Conservation (phyloP, 2,113 vertebrate species). For the Otocyon megalotis region DNA sequence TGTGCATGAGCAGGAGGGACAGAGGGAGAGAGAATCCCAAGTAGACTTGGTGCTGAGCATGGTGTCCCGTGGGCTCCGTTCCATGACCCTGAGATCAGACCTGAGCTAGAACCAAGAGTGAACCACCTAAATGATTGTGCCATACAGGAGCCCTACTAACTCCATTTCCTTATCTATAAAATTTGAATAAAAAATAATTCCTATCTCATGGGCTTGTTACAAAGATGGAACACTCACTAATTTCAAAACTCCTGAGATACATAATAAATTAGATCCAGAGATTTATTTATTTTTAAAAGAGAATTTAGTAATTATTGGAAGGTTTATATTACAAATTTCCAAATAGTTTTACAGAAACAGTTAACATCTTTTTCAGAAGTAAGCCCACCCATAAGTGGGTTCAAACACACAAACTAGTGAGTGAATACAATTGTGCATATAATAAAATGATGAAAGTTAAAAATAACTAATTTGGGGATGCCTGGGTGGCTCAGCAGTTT, state of each 20-base stretch:
- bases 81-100: not conserved
- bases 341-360: not conserved
- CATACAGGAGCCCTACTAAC: not conserved
- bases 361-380: not conserved
- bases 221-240: not conserved
- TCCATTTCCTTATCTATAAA: not conserved
- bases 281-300: not conserved
- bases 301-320: not conserved
- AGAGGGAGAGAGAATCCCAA: not conserved
- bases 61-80: not conserved
- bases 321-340: not conserved
- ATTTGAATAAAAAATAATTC: not conserved
- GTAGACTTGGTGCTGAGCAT: fast-evolving
- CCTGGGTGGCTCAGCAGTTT: no score
- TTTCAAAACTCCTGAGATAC: not conserved
- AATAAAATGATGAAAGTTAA: not conserved
- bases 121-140: not conserved
- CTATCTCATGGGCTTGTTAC: not conserved
- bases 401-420: not conserved
- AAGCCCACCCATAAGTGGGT: not conserved
- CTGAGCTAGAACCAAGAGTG: not conserved
- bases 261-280: not conserved
- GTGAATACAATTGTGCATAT: not conserved
- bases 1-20: not conserved
- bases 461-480: not conserved